Conservation (phyloP, 1,140 invertebrate species). For the Monochamus saltuarius region DNA sequence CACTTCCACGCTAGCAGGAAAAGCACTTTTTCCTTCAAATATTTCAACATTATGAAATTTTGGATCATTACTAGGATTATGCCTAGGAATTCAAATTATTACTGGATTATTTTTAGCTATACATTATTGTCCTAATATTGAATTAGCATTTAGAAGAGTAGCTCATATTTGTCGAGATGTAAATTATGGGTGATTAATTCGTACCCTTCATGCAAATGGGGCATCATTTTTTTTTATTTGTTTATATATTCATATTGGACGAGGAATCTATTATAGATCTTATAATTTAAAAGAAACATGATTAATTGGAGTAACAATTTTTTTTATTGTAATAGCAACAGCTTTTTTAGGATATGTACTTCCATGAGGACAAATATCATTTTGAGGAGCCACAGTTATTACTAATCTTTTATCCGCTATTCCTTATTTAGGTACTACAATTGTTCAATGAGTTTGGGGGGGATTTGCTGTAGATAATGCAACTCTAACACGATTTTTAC, state of each 20-base stretch:
- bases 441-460: slow-evolving; percentile 68
- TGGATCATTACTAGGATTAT: slow-evolving; percentile 63
- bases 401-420: slow-evolving; percentile 69
- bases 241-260: slow-evolving; percentile 56
- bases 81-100: slow-evolving; percentile 62
- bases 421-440: slow-evolving; percentile 59
- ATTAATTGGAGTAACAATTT: slow-evolving; percentile 58
- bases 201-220: slow-evolving; percentile 59
- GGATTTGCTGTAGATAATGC: slow-evolving; percentile 69
- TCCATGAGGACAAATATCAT: slow-evolving; percentile 72
- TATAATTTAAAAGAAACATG: slow-evolving; percentile 58
- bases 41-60: no score
- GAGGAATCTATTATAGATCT: slow-evolving; percentile 60
- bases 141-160: slow-evolving; percentile 60
- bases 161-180: slow-evolving; percentile 57
- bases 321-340: slow-evolving; percentile 63
- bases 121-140: slow-evolving; percentile 59
- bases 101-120: slow-evolving; percentile 62
- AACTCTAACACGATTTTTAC: slow-evolving; percentile 68
- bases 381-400: slow-evolving; percentile 72
- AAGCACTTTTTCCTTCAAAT: no score
- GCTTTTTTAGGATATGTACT: slow-evolving; percentile 71
- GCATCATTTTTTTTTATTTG: slow-evolving; percentile 60
- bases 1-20: no score
- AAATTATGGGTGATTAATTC: slow-evolving; percentile 59